These are phyloP conservation scores for Trachelus stipa DNA, from an alignment of 2,888 invertebrate genomes.

Conservation along the genomic window DNA sequence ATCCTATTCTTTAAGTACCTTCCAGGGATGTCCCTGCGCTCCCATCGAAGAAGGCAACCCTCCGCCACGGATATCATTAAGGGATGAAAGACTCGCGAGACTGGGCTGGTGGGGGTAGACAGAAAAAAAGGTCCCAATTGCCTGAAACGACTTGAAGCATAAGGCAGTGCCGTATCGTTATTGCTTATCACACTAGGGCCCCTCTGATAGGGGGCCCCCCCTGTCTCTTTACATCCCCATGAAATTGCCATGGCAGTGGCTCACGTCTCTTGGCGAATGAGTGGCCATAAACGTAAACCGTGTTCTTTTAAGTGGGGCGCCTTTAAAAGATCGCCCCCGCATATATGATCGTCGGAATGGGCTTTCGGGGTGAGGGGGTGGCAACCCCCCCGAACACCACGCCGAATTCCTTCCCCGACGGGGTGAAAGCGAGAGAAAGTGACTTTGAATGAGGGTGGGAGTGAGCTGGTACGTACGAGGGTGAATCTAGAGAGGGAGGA, in stretches of 20 bases:
- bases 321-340: slow-evolving; percentile 63
- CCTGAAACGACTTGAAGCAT: slow-evolving; percentile 40
- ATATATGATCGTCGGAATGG: slow-evolving; percentile 56
- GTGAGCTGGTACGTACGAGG: slow-evolving; percentile 20
- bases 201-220: slow-evolving; percentile 20
- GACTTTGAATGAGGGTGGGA: slow-evolving; percentile 34
- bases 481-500: slow-evolving; percentile 40
- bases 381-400: not conserved
- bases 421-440: slow-evolving; percentile 34
- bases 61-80: slow-evolving; percentile 7
- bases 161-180: slow-evolving; percentile 42
- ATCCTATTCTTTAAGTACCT: not conserved
- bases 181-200: slow-evolving; percentile 58
- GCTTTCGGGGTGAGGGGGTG: slow-evolving; percentile 15
- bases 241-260: slow-evolving; percentile 6
- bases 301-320: slow-evolving; percentile 66
- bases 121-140: slow-evolving; percentile 32
- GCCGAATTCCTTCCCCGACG: slow-evolving; percentile 19
- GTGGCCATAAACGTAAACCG: slow-evolving; percentile 66
- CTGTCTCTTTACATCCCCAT: not conserved
- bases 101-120: not conserved
- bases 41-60: not conserved
- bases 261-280: slow-evolving; percentile 49
- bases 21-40: not conserved
- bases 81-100: not conserved